Evolutionary conservation across 2,113 vertebrate genomes (phyloP).

Genomic region (Passer montanus): DNA sequence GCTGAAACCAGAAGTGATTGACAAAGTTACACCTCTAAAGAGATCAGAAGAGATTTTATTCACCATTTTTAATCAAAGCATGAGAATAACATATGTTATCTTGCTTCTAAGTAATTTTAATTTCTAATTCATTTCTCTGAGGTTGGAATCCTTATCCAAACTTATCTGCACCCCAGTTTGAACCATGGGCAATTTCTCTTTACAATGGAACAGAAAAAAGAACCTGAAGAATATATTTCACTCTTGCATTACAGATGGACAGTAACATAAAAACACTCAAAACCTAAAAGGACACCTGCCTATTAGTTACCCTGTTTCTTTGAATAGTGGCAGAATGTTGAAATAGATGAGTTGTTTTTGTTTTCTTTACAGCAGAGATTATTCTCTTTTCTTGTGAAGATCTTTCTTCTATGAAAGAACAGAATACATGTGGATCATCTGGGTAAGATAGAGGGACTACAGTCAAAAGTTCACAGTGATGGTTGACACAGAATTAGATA

Average conservation of each 20-base stretch:
- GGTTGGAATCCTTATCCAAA: not conserved
- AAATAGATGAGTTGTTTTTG: not conserved
- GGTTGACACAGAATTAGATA: not conserved
- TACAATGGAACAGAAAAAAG: not conserved
- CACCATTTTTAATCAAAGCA: not conserved
- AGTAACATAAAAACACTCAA: not conserved
- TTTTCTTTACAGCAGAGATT: not conserved
- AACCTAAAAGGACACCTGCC: not conserved
- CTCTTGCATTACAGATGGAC: not conserved
- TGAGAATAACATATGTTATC: not conserved
- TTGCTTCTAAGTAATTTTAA: constrained; percentile 14
- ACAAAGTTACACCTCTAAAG: not conserved
- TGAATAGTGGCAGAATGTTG: not conserved
- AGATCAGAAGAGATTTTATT: not conserved
- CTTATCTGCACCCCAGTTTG: not conserved
- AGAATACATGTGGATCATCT: not conserved
- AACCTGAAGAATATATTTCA: not conserved
- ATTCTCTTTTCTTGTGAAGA: not conserved
- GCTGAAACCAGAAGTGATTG: not conserved
- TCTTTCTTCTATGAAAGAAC: not conserved
- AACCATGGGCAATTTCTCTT: not conserved
- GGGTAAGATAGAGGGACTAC: not conserved
- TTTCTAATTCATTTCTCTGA: not conserved
- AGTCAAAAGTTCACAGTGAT: not conserved
- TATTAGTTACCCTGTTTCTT: not conserved